Percentiles rank a stretch among this genome's conserved stretches.
Evolutionary conservation across 2,888 invertebrate genomes (phyloP).

Genomic region (Mamestra brassicae): DNA sequence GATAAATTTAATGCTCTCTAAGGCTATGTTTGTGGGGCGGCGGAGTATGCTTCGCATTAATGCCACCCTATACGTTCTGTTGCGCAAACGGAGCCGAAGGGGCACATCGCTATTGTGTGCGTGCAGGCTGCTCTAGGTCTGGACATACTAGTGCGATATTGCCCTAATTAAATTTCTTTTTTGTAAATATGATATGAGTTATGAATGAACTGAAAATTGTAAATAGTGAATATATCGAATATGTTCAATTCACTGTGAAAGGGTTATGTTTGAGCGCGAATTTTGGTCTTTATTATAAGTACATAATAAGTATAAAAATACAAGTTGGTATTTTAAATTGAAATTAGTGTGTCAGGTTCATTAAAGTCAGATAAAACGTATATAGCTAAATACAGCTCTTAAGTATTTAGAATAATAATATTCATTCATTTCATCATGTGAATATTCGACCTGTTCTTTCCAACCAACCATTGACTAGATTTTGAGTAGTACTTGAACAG

Average conservation of each 20-base stretch:
- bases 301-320: conserved; percentile 1
- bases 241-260: conserved; percentile 49
- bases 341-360: conserved; percentile 11
- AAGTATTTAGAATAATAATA: conserved; percentile 1
- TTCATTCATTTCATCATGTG: neutral
- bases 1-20: conserved; percentile 39
- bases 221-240: conserved; percentile 69
- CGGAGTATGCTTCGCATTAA: neutral
- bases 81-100: conserved; percentile 4
- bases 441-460: neutral
- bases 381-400: neutral
- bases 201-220: conserved; percentile 67
- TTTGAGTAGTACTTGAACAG: neutral
- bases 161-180: conserved; percentile 64
- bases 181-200: conserved; percentile 66
- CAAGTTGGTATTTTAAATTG: conserved; percentile 2
- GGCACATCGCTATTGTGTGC: conserved; percentile 3
- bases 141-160: conserved; percentile 45
- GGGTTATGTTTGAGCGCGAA: conserved; percentile 26
- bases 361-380: neutral
- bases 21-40: conserved; percentile 16
- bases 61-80: neutral
- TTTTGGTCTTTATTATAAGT: conserved; percentile 9
- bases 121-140: neutral
- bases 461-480: neutral